Conservation (phyloP, 2,113 vertebrate species). For the Gavialis gangeticus region DNA sequence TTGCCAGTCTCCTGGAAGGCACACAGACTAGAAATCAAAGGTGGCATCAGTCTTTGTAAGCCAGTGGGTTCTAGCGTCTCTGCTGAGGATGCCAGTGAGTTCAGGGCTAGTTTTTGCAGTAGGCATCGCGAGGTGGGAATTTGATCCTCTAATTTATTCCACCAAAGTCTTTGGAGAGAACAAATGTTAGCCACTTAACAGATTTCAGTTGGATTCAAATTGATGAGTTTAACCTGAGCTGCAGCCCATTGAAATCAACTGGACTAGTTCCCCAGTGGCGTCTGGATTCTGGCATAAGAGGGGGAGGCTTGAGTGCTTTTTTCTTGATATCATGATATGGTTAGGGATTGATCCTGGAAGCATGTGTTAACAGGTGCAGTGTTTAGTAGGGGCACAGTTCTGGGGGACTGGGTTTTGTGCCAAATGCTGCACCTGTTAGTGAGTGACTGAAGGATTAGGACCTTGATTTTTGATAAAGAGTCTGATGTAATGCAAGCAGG, state of each 20-base stretch:
- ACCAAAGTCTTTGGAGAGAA: not conserved
- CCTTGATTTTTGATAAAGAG: not conserved
- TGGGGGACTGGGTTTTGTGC: not conserved
- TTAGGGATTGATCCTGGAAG: not conserved
- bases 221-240: not conserved
- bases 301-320: not conserved
- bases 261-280: not conserved
- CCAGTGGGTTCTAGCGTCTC: not conserved
- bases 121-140: not conserved
- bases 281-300: not conserved
- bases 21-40: not conserved
- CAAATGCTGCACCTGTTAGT: not conserved
- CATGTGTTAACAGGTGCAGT: no score
- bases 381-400: not conserved
- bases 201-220: not conserved
- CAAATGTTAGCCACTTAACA: not conserved
- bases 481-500: not conserved
- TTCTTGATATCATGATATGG: not conserved
- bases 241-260: not conserved
- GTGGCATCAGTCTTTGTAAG: not conserved
- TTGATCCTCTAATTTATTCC: not conserved
- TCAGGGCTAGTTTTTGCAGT: rapidly evolving
- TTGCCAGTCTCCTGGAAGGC: not conserved
- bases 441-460: not conserved
- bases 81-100: rapidly evolving